phyloP scores from a whole-genome alignment of 1,140 invertebrate genomes.

The Macrobrachium nipponense region DNA sequence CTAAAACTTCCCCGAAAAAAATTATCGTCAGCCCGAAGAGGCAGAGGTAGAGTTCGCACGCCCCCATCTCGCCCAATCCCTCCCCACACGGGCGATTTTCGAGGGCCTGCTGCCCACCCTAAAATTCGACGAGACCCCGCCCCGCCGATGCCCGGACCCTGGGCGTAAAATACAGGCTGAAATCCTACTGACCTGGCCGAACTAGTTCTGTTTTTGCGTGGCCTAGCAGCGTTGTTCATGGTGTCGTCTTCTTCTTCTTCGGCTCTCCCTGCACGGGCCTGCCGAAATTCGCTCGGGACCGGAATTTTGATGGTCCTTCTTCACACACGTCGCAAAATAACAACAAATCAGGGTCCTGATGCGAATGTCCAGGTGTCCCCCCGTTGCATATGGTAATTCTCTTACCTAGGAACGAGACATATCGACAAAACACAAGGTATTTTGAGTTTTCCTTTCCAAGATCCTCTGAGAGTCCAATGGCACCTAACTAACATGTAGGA shows the following conservation, averaged over 20 bases:
- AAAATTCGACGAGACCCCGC: background rate
- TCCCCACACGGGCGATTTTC: background rate
- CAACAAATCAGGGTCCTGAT: slow-evolving; percentile 22
- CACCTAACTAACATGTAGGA: slow-evolving; percentile 62
- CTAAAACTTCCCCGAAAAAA: too few relatives aligned
- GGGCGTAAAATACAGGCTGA: too few relatives aligned
- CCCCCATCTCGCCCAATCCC: too few relatives aligned
- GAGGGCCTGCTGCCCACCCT: background rate
- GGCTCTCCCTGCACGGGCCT: slow-evolving; percentile 62
- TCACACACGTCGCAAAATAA: slow-evolving; percentile 37
- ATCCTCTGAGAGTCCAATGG: slow-evolving; percentile 48
- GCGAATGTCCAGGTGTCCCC: slow-evolving; percentile 11
- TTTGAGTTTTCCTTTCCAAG: slow-evolving; percentile 11
- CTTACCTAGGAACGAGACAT: slow-evolving; percentile 43
- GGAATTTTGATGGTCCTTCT: slow-evolving; percentile 62
- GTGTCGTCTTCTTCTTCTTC: slow-evolving; percentile 39
- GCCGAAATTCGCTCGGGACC: slow-evolving; percentile 63
- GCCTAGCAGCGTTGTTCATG: slow-evolving; percentile 47
- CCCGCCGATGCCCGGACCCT: too few relatives aligned
- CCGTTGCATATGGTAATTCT: slow-evolving; percentile 1
- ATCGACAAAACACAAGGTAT: slow-evolving; percentile 45
- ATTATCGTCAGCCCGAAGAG: too few relatives aligned
- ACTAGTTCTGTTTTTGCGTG: slow-evolving; percentile 51
- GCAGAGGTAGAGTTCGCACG: too few relatives aligned
- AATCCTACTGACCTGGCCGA: slow-evolving; percentile 44